These are phyloP conservation scores for Sipha flava DNA, from an alignment of 1,140 invertebrate species.

Conservation along the genomic window DNA sequence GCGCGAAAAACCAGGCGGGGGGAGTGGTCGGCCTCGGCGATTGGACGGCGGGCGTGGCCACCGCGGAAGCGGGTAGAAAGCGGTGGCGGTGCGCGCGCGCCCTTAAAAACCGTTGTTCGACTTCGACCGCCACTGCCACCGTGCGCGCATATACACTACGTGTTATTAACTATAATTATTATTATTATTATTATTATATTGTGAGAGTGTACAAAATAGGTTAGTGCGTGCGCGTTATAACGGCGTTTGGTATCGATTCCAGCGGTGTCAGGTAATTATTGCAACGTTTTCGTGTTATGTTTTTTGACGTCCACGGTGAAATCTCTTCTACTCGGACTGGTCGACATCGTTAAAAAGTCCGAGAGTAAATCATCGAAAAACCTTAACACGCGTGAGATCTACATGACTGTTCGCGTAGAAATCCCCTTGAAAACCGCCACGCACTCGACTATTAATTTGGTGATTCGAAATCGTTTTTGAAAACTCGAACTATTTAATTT, in stretches of 20 bases:
- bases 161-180: not conserved
- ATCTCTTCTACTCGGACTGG: no score
- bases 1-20: not conserved
- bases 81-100: not conserved
- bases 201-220: not conserved
- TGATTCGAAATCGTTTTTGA: no score
- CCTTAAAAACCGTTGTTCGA: slow-evolving; percentile 1
- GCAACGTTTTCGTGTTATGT: no score
- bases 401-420: no score
- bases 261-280: not conserved
- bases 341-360: no score
- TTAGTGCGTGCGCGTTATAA: not conserved
- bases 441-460: no score
- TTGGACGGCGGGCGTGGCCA: not conserved
- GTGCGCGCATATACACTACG: not conserved
- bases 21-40: not conserved
- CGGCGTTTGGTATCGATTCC: not conserved
- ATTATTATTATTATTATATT: not conserved
- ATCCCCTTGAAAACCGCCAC: no score
- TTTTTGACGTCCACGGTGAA: no score
- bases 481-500: no score
- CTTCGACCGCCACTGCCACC: not conserved
- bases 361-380: no score
- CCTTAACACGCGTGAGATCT: no score
- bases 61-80: not conserved